phyloP scores from a whole-genome alignment of 2,797 vertebrate genomes.

The Diplodus puntazzo region DNA sequence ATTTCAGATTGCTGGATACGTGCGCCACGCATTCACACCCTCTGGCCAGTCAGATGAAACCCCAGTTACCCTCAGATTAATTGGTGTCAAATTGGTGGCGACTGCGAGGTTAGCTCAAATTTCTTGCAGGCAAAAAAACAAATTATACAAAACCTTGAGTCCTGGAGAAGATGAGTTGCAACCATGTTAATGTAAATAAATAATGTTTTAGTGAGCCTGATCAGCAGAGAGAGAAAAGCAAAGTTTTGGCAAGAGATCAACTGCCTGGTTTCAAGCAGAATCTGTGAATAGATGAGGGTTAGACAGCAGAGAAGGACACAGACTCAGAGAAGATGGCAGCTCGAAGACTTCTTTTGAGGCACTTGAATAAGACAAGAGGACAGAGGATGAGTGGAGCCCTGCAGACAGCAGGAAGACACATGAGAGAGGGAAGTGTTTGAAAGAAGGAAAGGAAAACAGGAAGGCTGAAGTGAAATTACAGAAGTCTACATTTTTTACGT shows the following conservation, averaged over 20 bases:
- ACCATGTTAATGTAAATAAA: background rate
- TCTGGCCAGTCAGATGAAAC: too few relatives aligned
- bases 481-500: background rate
- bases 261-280: constrained; percentile 58
- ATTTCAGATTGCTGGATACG: too few relatives aligned
- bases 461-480: constrained; percentile 8
- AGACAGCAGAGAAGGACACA: constrained; percentile 39
- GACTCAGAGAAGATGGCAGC: constrained; percentile 41
- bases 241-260: constrained; percentile 45
- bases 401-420: constrained; percentile 20
- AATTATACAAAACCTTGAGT: background rate
- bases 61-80: too few relatives aligned
- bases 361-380: constrained; percentile 53
- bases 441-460: constrained; percentile 11
- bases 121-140: background rate
- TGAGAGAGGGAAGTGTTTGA: constrained; percentile 9
- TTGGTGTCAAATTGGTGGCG: too few relatives aligned
- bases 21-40: too few relatives aligned
- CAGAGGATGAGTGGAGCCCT: constrained; percentile 42
- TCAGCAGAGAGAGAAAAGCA: background rate
- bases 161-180: background rate
- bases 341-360: constrained; percentile 64
- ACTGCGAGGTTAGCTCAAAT: too few relatives aligned
- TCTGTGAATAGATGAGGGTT: constrained; percentile 38
- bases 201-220: background rate